phyloP scores from a whole-genome alignment of 2,888 invertebrate species.

The Cerceris ruficornis region DNA sequence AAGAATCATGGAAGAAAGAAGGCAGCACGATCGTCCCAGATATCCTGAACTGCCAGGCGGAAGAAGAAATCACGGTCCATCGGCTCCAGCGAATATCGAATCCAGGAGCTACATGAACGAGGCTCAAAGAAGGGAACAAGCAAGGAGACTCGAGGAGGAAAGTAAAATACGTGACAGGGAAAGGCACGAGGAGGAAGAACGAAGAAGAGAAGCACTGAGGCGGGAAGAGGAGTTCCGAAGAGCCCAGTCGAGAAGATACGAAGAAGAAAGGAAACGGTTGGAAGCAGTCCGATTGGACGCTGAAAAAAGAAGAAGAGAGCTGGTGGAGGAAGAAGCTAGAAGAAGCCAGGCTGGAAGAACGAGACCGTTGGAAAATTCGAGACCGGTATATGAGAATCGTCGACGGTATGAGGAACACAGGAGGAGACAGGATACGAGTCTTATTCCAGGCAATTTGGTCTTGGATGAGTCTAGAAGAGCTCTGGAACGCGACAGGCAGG shows the following conservation, averaged over 20 bases:
- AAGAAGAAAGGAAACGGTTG: constrained; percentile 54
- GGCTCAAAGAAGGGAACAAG: constrained; percentile 36
- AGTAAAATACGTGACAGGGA: constrained; percentile 23
- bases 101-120: constrained; percentile 47
- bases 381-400: constrained; percentile 27
- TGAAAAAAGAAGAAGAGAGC: constrained; percentile 50
- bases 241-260: constrained; percentile 61
- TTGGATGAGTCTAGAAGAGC: constrained; percentile 37
- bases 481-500: constrained; percentile 49
- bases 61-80: constrained; percentile 66
- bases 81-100: constrained; percentile 60
- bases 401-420: constrained; percentile 47
- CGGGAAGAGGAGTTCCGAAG: constrained; percentile 63
- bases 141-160: constrained; percentile 50
- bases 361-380: constrained; percentile 25
- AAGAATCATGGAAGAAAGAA: constrained; percentile 52
- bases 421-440: constrained; percentile 49
- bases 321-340: constrained; percentile 43
- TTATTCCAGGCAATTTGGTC: constrained; percentile 56
- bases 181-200: constrained; percentile 37
- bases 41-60: constrained; percentile 30
- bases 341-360: constrained; percentile 26
- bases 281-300: constrained; percentile 37
- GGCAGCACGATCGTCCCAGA: constrained; percentile 49
- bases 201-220: constrained; percentile 47